Conservation (phyloP, 2,888 invertebrate genomes). For the Desoria tigrina region DNA sequence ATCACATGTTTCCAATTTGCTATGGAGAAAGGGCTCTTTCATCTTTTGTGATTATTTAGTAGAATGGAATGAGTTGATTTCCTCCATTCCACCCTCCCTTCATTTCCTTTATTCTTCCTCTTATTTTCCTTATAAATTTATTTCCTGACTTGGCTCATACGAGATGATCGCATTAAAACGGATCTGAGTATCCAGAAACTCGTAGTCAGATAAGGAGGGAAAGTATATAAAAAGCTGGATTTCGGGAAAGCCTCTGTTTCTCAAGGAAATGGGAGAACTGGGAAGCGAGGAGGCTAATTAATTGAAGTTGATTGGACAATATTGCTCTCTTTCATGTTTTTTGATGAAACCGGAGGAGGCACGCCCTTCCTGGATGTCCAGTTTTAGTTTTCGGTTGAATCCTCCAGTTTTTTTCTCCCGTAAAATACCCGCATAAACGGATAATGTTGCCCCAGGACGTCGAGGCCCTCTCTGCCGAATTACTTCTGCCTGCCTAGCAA, state of each 20-base stretch:
- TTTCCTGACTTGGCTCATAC: not conserved
- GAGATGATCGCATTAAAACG: not conserved
- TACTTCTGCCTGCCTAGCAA: no score
- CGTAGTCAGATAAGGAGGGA: no score
- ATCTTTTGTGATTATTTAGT: constrained; percentile 3
- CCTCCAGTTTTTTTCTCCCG: no score
- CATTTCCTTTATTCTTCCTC: not conserved
- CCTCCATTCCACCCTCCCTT: constrained; percentile 1
- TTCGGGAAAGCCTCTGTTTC: no score
- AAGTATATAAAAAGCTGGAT: no score
- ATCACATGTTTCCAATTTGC: constrained; percentile 9
- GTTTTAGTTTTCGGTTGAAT: no score
- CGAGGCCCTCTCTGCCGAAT: no score
- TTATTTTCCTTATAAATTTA: no score
- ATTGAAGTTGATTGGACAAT: constrained; percentile 41
- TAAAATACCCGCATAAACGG: no score
- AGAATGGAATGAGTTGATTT: not conserved
- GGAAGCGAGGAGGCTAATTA: constrained; percentile 26
- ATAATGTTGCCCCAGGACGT: no score
- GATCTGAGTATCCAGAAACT: no score
- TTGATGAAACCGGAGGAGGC: not conserved
- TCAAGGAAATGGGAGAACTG: no score
- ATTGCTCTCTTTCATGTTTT: constrained; percentile 24
- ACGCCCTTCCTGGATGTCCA: not conserved
- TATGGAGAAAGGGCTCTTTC: constrained; percentile 7